phyloP scores from a whole-genome alignment of 2,797 vertebrate species.

The Strix occidentalis region DNA sequence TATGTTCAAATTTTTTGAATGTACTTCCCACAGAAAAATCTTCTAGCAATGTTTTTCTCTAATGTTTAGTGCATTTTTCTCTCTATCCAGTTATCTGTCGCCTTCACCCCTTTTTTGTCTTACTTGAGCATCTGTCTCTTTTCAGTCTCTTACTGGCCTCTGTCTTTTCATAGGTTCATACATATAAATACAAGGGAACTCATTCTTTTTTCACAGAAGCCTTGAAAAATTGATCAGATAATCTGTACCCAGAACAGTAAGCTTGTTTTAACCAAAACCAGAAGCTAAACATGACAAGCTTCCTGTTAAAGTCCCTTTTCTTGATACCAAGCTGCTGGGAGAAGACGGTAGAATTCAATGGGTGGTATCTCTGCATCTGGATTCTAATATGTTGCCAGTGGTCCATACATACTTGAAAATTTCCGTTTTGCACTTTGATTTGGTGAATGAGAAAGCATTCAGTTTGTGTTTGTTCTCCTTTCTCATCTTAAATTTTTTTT shows the following conservation, averaged over 20 bases:
- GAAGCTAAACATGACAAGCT: background rate
- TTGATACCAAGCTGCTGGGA: background rate
- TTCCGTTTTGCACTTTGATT: background rate
- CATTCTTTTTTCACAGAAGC: background rate
- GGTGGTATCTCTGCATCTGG: background rate
- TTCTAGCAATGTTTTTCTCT: no score
- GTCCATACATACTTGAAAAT: background rate
- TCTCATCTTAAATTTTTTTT: background rate
- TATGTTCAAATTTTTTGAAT: no score
- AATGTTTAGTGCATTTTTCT: no score
- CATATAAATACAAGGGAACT: background rate
- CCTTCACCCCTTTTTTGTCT: background rate
- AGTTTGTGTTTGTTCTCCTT: background rate
- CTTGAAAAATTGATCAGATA: background rate
- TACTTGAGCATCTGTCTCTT: background rate
- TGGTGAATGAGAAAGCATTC: background rate
- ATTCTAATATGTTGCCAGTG: background rate
- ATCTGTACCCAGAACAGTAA: background rate
- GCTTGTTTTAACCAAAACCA: background rate
- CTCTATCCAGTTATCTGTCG: background rate
- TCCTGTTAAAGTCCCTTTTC: background rate
- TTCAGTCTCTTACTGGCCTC: fast-evolving
- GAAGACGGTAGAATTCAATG: background rate
- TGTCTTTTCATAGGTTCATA: background rate
- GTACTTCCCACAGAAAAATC: no score